A percentile compares a stretch with the other conserved stretches of the same genome.
phyloP scores from a whole-genome alignment of 2,797 vertebrate genomes.

The Gymnocypris eckloni region DNA sequence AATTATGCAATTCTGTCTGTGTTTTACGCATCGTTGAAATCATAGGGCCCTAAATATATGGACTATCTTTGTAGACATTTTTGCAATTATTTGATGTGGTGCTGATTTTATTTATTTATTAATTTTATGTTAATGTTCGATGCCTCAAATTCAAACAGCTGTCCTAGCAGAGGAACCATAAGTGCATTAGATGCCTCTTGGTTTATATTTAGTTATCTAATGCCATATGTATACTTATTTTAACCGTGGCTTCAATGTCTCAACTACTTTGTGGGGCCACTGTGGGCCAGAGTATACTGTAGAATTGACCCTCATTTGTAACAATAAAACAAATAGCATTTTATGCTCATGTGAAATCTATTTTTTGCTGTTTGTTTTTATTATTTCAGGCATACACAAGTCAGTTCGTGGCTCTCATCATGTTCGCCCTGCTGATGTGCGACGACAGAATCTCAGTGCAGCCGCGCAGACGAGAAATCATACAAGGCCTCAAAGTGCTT shows the following conservation, averaged over 20 bases:
- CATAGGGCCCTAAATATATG: too few species aligned
- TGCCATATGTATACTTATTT: not conserved
- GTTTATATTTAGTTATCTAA: not conserved
- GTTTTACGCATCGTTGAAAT: too few species aligned
- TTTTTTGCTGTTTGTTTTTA: slow-evolving; percentile 26
- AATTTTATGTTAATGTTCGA: not conserved
- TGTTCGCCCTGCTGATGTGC: slow-evolving; percentile 98
- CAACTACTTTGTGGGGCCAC: not conserved
- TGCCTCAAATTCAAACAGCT: not conserved
- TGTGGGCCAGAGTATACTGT: not conserved
- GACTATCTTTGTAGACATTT: too few species aligned
- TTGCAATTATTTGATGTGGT: not conserved
- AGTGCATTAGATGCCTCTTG: too few species aligned
- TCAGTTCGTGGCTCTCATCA: slow-evolving; percentile 96
- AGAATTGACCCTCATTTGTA: not conserved
- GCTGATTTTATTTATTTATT: too few species aligned
- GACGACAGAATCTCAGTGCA: slow-evolving; percentile 97
- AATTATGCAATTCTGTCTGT: too few species aligned
- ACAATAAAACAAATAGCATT: not conserved
- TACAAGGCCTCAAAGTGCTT: slow-evolving; percentile 88
- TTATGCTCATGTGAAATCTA: not conserved
- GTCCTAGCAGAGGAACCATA: not conserved
- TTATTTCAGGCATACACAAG: slow-evolving; percentile 92
- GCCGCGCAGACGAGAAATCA: slow-evolving; percentile 93
- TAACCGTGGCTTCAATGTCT: not conserved